Base-by-base conservation (phyloP, 1,140 invertebrate genomes). In the Grapholita molesta region DNA sequence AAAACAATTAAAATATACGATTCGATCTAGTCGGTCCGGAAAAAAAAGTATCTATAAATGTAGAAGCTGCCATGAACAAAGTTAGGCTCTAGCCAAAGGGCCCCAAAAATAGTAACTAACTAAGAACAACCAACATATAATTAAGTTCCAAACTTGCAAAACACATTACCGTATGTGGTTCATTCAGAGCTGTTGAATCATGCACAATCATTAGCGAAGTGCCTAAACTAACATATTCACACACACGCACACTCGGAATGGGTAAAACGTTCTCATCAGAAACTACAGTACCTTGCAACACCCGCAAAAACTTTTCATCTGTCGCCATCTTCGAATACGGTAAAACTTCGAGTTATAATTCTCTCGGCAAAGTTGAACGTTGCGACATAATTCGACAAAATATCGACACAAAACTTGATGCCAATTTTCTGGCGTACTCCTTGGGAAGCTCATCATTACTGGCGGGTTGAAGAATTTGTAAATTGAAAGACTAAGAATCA, bases 281-380 rank as follows among this genome's bases (percentile, higher is more conserved):
- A 48, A 21, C 18, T 15, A 15, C 30, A 11, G 7, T 61, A 61
- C 55, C 53, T 61, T 15, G 28, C n/a, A 15, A n/a, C 24, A 28
- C 25, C 12, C 55, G 55, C 53, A 55, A 28, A 61, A 61, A 61
- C 55, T 61, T 61, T 61, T 61, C 55, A 61, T n/a, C 55, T 61
- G 55, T 61, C 55, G 9, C 55, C 55, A 30, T 0, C 25, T 4
- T 8, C 55, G 55, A 15, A 30, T 61, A 18, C 55, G 24, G 25
- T 61, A 61, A 30, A 61, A 61, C 55, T 61, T 61, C 2, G 55
- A 30, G 15, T 21, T 21, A 30, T 25, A 30, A 12, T 61, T 9
- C n/a, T 61, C 25, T 12, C 55, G 25, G 28, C 6, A 15, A 28
- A 61, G 55, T 61, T 5, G 42, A n/a, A 18, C 42, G 42, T 21